Evolutionary conservation across 2,113 vertebrate species (phyloP).

Genomic region (Cynocephalus volans): DNA sequence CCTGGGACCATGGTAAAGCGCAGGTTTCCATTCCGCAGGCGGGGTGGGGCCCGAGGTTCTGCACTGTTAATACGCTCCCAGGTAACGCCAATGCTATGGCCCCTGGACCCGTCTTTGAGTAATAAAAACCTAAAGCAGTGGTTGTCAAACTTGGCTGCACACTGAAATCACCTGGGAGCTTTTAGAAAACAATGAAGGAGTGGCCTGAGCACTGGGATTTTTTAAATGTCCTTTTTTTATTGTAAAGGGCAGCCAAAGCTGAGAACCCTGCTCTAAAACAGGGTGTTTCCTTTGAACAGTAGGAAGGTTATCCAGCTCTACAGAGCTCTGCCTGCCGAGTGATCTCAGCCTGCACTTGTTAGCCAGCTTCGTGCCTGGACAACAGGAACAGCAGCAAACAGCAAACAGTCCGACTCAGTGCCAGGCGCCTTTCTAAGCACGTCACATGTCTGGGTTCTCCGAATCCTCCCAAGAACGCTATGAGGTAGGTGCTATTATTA

Average conservation of each 20-base stretch:
- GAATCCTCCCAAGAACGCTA: background rate
- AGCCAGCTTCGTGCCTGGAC: background rate
- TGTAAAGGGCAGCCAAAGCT: background rate
- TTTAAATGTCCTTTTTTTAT: background rate
- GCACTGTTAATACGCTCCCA: background rate
- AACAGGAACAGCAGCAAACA: background rate
- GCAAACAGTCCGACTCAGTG: background rate
- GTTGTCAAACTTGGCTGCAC: background rate
- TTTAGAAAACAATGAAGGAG: background rate
- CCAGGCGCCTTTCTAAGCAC: background rate
- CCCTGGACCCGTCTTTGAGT: background rate
- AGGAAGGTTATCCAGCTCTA: background rate
- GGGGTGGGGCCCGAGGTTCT: background rate
- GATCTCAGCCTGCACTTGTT: slow-evolving; percentile 42
- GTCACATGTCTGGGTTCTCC: background rate
- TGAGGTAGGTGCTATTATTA: background rate
- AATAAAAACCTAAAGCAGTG: background rate
- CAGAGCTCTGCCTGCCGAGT: slow-evolving; percentile 29
- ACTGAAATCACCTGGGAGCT: background rate
- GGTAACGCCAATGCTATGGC: background rate
- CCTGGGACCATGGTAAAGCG: background rate
- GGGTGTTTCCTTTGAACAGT: slow-evolving; percentile 1
- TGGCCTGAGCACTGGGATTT: background rate
- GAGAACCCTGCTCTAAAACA: slow-evolving; percentile 39
- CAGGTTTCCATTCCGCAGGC: background rate